A percentile compares a stretch with the other conserved stretches of the same genome.
These are phyloP conservation scores for Timandra comae DNA, from an alignment of 2,888 invertebrate species.

Conservation along the genomic window DNA sequence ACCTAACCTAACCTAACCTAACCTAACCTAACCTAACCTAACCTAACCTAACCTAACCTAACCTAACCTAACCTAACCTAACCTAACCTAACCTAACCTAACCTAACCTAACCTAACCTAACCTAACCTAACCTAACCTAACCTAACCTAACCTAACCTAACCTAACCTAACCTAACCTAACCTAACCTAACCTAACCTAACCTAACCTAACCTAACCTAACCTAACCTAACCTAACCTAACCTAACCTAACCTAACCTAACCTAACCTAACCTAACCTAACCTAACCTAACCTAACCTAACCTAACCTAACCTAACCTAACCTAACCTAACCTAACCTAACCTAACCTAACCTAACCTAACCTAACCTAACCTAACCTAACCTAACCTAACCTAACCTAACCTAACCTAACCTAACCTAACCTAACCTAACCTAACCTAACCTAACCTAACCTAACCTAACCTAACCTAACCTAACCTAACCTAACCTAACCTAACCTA, in stretches of 20 bases:
- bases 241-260: conserved; percentile 29
- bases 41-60: conserved; percentile 5
- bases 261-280: conserved; percentile 29
- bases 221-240: conserved; percentile 30
- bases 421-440: conserved; percentile 22
- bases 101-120: conserved; percentile 20
- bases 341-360: conserved; percentile 25
- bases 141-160: conserved; percentile 23
- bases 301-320: conserved; percentile 27
- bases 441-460: conserved; percentile 23
- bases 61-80: conserved; percentile 7
- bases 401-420: conserved; percentile 24
- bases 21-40: conserved; percentile 7
- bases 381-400: conserved; percentile 23
- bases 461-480: conserved; percentile 19
- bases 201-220: conserved; percentile 28
- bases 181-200: conserved; percentile 29
- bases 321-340: conserved; percentile 28
- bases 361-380: conserved; percentile 23
- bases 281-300: conserved; percentile 27
- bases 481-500: conserved; percentile 23
- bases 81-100: conserved; percentile 20
- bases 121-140: conserved; percentile 17
- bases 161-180: conserved; percentile 26
- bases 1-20: conserved; percentile 6